Evolutionary conservation across 92 coral and sea anemone species (phyloP).

Genomic region (Anthopleura xanthogrammica): DNA sequence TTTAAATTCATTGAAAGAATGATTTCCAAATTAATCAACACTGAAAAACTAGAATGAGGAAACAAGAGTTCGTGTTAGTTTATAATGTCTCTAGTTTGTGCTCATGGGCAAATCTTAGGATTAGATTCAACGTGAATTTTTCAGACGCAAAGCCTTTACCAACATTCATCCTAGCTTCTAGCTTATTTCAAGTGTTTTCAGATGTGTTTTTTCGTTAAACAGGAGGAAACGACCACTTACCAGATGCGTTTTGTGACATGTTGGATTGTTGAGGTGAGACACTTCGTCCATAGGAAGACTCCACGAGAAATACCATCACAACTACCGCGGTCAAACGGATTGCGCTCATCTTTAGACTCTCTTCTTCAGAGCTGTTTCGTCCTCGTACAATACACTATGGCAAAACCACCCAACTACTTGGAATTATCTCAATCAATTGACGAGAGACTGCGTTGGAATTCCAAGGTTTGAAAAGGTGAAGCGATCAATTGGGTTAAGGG

Average conservation of each 20-base stretch:
- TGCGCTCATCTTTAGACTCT: neutral
- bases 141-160: neutral
- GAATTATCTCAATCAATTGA: neutral
- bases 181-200: neutral
- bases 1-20: too few species aligned
- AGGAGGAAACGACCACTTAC: neutral
- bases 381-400: neutral
- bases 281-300: neutral
- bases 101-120: too few species aligned
- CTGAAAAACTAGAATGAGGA: too few species aligned
- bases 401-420: neutral
- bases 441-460: conserved; percentile 13
- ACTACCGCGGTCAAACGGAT: neutral
- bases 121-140: too few species aligned
- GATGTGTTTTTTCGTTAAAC: neutral
- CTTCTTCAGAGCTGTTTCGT: neutral
- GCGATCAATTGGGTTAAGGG: neutral
- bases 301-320: neutral
- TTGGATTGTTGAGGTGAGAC: neutral
- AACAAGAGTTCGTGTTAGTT: too few species aligned
- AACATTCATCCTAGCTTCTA: neutral
- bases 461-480: conserved; percentile 1
- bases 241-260: neutral
- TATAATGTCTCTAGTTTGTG: too few species aligned
- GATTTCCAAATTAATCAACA: too few species aligned